phyloP scores from a whole-genome alignment of 2,797 vertebrate species.

The Etheostoma nigrum region DNA sequence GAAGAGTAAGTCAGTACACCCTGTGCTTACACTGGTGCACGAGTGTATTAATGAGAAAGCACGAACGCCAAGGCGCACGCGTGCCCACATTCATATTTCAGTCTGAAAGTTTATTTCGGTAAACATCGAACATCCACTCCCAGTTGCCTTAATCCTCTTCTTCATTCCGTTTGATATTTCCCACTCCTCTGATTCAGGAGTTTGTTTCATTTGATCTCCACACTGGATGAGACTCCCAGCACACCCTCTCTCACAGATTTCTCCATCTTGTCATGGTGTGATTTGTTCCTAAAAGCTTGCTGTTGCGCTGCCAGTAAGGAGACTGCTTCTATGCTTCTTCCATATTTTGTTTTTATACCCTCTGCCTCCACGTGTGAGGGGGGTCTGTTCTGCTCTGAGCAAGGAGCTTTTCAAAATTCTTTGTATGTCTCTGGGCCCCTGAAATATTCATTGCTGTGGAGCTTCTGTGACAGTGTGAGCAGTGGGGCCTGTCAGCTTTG shows the following conservation, averaged over 20 bases:
- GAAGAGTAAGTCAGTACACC: slow-evolving; percentile 42
- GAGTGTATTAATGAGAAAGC: slow-evolving; percentile 56
- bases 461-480: slow-evolving; percentile 77
- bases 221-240: slow-evolving; percentile 66
- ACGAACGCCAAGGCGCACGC: slow-evolving; percentile 24
- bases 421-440: slow-evolving; percentile 74
- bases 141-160: slow-evolving; percentile 68
- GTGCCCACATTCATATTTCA: slow-evolving; percentile 73
- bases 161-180: slow-evolving; percentile 79
- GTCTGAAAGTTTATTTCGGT: slow-evolving; percentile 66
- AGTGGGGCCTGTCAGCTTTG: slow-evolving; percentile 79
- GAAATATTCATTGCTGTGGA: slow-evolving; percentile 84
- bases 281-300: slow-evolving; percentile 70
- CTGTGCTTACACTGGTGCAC: slow-evolving; percentile 42
- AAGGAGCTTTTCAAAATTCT: slow-evolving; percentile 77
- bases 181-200: slow-evolving; percentile 77
- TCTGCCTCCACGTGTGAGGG: slow-evolving; percentile 63
- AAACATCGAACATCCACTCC: slow-evolving; percentile 75
- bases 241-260: slow-evolving; percentile 48
- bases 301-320: slow-evolving; percentile 53
- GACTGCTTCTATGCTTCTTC: slow-evolving; percentile 59
- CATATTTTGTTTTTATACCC: slow-evolving; percentile 59
- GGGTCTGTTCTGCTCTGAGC: slow-evolving; percentile 71
- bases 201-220: slow-evolving; percentile 83
- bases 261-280: slow-evolving; percentile 67